A percentile compares a stretch with the other conserved stretches of the same genome.
Evolutionary conservation across 2,113 vertebrate species (phyloP).

Genomic region (Lampris incognitus): DNA sequence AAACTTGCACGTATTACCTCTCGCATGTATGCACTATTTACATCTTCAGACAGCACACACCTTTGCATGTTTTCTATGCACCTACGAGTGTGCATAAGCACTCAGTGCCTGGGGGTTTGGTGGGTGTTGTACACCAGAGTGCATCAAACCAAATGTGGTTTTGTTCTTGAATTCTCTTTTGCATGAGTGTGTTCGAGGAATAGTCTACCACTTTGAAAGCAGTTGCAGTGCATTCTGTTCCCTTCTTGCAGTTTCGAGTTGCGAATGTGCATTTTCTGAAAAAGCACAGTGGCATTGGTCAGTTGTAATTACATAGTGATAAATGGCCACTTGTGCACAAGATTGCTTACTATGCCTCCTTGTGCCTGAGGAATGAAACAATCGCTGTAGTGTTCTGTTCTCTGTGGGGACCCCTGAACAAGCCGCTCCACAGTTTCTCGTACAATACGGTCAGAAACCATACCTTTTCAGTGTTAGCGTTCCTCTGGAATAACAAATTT

Average conservation of each 20-base stretch:
- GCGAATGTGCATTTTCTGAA: background rate
- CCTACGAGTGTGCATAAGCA: constrained; percentile 34
- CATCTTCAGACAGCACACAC: constrained; percentile 43
- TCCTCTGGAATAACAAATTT: constrained; percentile 28
- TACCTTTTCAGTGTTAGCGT: constrained; percentile 42
- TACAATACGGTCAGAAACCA: constrained; percentile 54
- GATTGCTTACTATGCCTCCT: constrained; percentile 38
- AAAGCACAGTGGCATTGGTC: background rate
- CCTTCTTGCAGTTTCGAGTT: constrained; percentile 14
- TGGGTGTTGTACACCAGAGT: background rate
- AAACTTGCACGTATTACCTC: constrained; percentile 54
- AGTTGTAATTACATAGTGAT: background rate
- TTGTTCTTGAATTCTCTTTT: too few species aligned
- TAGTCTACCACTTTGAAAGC: background rate
- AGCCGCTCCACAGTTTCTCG: constrained; percentile 46
- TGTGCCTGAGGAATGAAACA: constrained; percentile 51
- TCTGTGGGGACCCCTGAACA: constrained; percentile 52
- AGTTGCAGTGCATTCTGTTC: background rate
- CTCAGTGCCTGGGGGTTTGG: constrained; percentile 13
- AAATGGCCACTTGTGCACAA: constrained; percentile 41
- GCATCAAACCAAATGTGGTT: too few species aligned
- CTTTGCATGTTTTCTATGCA: constrained; percentile 17
- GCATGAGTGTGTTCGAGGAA: background rate
- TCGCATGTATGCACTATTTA: constrained; percentile 65
- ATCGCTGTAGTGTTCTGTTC: constrained; percentile 37